Base-by-base conservation (phyloP, 2,797 vertebrate genomes). In the Bovichtus variegatus region DNA sequence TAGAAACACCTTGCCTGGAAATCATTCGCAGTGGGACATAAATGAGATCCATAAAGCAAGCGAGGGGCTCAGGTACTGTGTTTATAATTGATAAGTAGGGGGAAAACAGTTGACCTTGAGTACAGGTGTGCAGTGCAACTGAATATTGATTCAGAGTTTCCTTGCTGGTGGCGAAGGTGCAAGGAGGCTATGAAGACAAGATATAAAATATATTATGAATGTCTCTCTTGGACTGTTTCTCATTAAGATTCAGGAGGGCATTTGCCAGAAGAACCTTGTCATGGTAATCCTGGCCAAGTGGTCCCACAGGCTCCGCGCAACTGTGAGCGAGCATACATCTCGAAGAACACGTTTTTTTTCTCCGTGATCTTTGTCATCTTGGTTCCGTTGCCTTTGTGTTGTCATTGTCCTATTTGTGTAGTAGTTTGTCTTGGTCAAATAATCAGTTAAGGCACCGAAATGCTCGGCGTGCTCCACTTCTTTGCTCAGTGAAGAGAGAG, bases 81-180 rank as follows among this genome's bases (percentile, higher is more conserved):
- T 92, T 83, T 88, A 91, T 91, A 92, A 94, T 94, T 90, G 89
- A 95, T 94, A 89, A 89, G 86, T 78, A 67, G 78, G 80, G 76
- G 67, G 78, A 81, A 88, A 81, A 86, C 81, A 82, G 81, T 68
- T 88, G 87, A 94, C 94, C 94, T 95, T 95, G 93, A 88, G 76
- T 86, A 69, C 51, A 75, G 71, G 85, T 88, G 82, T 81, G 82
- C 81, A 84, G 86, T 86, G 54, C 85, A 79, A 72, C 80, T 82
- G 88, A 93, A 93, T 93, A 96, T 95, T 93, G 95, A 95, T 95
- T 91, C 58, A 1, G 70, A 87, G 85, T 94, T 93, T 92, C 93
- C 90, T 95, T 95, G 94, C 94, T 95, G 90, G 90, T 94, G 93
- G 94, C 91, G 55, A 92, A 91, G 86, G 86, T 82, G 82, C 83